Base-by-base conservation (phyloP, 2,888 invertebrate species). In the Buathra laborator region DNA sequence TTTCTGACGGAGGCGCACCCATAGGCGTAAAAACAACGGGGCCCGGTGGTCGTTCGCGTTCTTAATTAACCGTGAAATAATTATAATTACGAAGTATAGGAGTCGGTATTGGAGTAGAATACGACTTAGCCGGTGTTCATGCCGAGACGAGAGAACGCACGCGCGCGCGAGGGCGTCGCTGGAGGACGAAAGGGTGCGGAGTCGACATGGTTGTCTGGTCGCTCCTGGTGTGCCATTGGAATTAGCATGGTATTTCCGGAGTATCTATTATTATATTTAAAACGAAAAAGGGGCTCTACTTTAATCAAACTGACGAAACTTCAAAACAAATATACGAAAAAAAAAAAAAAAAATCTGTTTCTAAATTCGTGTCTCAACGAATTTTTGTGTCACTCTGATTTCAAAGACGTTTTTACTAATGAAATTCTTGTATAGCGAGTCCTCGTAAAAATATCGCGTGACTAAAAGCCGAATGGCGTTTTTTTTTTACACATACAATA, bases 41-140 rank as follows among this genome's bases (percentile, higher is more conserved):
- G 24, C 37, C 87, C 76, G 64, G 84, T 68, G 83, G 68, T 83
- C 83, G 87, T 88, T 67, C 80, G 51, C 78, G 87, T 88, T 85
- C 87, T 89, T 89, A 90, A 91, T 90, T 90, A 88, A 89, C 89
- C 89, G 88, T 90, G 90, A 91, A 92, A 91, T 89, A 88, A 91
- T 89, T 91, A 89, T 91, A 91, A 93, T 92, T 91, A 89, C 88
- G 86, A 89, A 86, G 81, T 87, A 19, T 53, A 64, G 7, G 59
- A 56, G 46, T 68, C 56, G 37, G n/a, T n/a, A 51, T 67, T 1
- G 24, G 19, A 10, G 19, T 24, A 10, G 16, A 56, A 56, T 37
- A 44, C 43, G 37, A 44, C 12, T 51, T n/a, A 48, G 24, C n/a
- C 24, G 24, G 10, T 72, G 56, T 64, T 46, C 43, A 29, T 46